Base-by-base conservation (phyloP, 2,113 vertebrate species). In the Dendrocopos noguchii region DNA sequence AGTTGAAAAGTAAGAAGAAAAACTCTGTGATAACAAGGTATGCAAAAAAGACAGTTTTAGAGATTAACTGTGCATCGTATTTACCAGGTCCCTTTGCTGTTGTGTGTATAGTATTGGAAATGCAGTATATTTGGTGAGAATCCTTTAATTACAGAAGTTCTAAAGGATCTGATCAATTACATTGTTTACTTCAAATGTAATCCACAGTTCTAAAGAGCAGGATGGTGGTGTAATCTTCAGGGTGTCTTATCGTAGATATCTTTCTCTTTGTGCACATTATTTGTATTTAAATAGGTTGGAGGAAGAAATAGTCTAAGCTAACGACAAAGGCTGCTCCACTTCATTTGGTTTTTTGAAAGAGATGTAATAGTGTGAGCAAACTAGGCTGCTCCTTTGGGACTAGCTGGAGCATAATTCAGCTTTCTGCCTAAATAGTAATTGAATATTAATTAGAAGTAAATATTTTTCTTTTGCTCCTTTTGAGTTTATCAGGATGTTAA, bases 141-240 rank as follows among this genome's bases (percentile, higher is more conserved):
- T 59, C n/a, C 89, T 94, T 90, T 85, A 95, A 93, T 93, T 70
- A 87, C 47, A 84, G 42, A 72, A 1, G 3, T 80, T 94, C 34
- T 80, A 80, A 88, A 87, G n/a, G 19, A 77, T 59, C 8, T 2
- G 4, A 60, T 88, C 8, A 88, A 59, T 85, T 84, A 74, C 36
- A 46, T 44, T 72, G 16, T 78, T 90, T 76, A 13, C 86, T 97
- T 93, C 66, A 88, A 80, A 88, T 33, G 25, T 79, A 89, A 83
- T 70, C 0, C 1, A 22, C 65, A 81, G 14, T 64, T 78, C 73
- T 77, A 94, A 81, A 78, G 15, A 75, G 59, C 53, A 25, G 76
- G 36, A 70, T 56, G 34, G 6, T 83, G 33, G 4, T 93, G 22
- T 88, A 89, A 86, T 53, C 17, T 88, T 84, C 72, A 92, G 44